phyloP scores from a whole-genome alignment of 2,888 invertebrate genomes.

The Agrotis puta region DNA sequence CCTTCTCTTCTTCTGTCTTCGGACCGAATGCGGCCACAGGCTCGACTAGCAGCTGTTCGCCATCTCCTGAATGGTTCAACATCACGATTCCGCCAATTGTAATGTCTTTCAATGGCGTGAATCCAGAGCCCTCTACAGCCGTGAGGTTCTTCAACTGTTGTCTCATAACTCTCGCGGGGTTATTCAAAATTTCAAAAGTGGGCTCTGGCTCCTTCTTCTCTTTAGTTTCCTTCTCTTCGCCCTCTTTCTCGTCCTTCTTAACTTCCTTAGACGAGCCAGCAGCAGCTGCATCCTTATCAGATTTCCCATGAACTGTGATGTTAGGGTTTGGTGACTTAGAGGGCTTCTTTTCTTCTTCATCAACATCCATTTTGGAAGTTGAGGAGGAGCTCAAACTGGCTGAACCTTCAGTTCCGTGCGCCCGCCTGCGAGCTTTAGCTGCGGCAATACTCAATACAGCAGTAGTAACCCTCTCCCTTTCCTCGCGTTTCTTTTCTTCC shows the following conservation, averaged over 20 bases:
- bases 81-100: slow-evolving; percentile 99
- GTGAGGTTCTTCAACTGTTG: slow-evolving; percentile 96
- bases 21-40: slow-evolving; percentile 97
- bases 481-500: slow-evolving; percentile 99
- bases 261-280: slow-evolving; percentile 86
- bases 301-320: slow-evolving; percentile 88
- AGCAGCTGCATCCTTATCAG: slow-evolving; percentile 80
- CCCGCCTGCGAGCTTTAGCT: slow-evolving; percentile 96
- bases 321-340: slow-evolving; percentile 88
- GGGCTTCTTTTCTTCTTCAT: slow-evolving; percentile 91
- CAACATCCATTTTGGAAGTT: slow-evolving; percentile 97
- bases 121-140: slow-evolving; percentile 95
- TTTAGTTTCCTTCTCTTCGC: slow-evolving; percentile 85
- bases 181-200: slow-evolving; percentile 96
- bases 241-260: slow-evolving; percentile 88
- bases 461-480: slow-evolving; percentile 99
- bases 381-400: slow-evolving; percentile 89
- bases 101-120: slow-evolving; percentile 97
- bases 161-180: slow-evolving; percentile 98
- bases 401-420: slow-evolving; percentile 93
- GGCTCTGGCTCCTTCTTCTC: slow-evolving; percentile 97
- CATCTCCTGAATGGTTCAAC: slow-evolving; percentile 96
- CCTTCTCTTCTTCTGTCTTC: slow-evolving; percentile 98
- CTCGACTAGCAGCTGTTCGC: slow-evolving; percentile 96
- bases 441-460: slow-evolving; percentile 98